These are phyloP conservation scores for Thinocorus orbignyianus DNA, from an alignment of 2,113 vertebrate genomes.

Conservation along the genomic window DNA sequence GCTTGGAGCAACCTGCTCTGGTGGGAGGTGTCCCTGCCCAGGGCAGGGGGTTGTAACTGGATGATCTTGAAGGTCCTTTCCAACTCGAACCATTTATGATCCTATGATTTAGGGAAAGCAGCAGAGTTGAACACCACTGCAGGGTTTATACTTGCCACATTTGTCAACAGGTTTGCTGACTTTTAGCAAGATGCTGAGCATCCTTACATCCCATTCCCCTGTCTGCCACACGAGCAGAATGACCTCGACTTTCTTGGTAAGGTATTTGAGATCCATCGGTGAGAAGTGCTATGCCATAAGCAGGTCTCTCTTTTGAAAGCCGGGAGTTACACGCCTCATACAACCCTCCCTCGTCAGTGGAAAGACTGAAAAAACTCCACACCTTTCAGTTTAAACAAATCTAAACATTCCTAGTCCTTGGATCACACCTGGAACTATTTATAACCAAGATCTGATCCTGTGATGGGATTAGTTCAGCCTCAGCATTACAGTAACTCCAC, in stretches of 20 bases:
- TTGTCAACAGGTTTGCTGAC: background rate
- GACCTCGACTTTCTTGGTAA: background rate
- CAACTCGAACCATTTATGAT: too few species aligned
- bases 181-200: background rate
- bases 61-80: too few species aligned
- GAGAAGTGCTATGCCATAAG: background rate
- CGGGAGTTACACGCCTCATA: background rate
- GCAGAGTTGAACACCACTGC: background rate
- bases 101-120: background rate
- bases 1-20: too few species aligned
- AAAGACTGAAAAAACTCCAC: background rate
- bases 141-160: background rate
- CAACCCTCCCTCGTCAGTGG: background rate
- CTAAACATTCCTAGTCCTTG: slow-evolving; percentile 39
- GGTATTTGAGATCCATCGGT: background rate
- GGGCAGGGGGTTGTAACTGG: too few species aligned
- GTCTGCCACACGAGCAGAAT: background rate
- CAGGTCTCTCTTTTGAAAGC: background rate
- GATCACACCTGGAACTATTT: slow-evolving; percentile 65
- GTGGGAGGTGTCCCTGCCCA: too few species aligned
- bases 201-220: background rate
- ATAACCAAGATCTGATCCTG: slow-evolving; percentile 56
- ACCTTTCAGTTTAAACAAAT: slow-evolving; percentile 36
- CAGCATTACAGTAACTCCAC: slow-evolving; percentile 53
- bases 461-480: slow-evolving; percentile 66